Percentiles rank a stretch among this genome's conserved stretches.
Evolutionary conservation across 2,888 invertebrate species (phyloP).

Genomic region (Harpalus rubripes): DNA sequence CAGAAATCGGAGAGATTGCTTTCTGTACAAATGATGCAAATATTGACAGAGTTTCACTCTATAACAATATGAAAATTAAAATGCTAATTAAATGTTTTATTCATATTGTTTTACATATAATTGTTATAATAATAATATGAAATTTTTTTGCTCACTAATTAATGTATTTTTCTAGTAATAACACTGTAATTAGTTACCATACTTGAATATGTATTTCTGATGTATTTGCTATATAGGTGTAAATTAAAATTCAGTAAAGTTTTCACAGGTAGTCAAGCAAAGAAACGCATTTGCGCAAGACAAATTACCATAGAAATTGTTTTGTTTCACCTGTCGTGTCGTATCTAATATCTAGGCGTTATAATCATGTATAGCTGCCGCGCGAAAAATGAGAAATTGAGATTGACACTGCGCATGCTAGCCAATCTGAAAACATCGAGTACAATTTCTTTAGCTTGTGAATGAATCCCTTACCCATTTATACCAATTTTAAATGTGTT

Average conservation of each 20-base stretch:
- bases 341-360: conserved; percentile 15
- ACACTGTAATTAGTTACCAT: neutral
- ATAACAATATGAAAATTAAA: conserved; percentile 26
- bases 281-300: conserved; percentile 18
- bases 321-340: conserved; percentile 36
- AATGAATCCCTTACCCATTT: no score
- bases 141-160: neutral
- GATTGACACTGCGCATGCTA: no score
- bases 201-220: conserved; percentile 6
- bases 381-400: no score
- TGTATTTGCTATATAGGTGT: neutral
- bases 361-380: no score
- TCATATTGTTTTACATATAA: neutral
- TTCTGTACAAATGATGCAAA: conserved; percentile 25
- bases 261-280: conserved; percentile 16
- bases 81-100: neutral
- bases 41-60: conserved; percentile 20
- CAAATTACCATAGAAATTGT: conserved; percentile 34
- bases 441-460: no score
- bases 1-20: conserved; percentile 34
- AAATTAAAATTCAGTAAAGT: neutral
- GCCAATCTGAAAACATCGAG: no score
- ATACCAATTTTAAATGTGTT: no score
- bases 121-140: neutral
- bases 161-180: conserved; percentile 12